These are phyloP conservation scores for Rhinichthys osculus DNA, from an alignment of 2,797 vertebrate genomes.

Conservation along the genomic window DNA sequence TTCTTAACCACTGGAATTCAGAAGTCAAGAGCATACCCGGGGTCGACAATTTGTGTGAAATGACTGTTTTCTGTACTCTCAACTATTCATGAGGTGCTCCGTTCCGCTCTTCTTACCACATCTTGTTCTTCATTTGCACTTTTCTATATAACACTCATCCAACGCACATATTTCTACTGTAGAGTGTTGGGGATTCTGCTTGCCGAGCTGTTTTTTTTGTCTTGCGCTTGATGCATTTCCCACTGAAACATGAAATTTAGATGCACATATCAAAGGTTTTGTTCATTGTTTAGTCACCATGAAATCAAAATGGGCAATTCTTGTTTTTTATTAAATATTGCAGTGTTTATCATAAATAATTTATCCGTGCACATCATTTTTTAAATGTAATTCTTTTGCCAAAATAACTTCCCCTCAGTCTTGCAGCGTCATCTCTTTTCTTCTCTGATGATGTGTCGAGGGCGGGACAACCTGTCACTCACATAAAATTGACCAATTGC, in stretches of 20 bases:
- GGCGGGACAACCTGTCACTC: not conserved
- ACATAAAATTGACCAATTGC: no score
- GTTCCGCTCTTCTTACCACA: not conserved
- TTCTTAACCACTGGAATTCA: constrained; percentile 20
- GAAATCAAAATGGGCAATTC: no score
- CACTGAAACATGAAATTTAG: not conserved
- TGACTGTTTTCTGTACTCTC: constrained; percentile 21
- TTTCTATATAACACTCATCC: not conserved
- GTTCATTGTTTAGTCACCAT: no score
- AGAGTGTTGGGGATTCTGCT: not conserved
- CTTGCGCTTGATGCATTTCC: not conserved
- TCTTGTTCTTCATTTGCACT: constrained; percentile 1
- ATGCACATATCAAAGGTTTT: not conserved
- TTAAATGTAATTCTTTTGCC: no score
- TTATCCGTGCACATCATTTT: not conserved
- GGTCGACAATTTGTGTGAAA: constrained; percentile 25
- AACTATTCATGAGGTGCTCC: constrained; percentile 25
- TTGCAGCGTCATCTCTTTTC: not conserved
- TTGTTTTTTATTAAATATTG: not conserved
- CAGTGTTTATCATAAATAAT: not conserved
- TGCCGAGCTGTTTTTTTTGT: not conserved
- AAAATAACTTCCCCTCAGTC: not conserved
- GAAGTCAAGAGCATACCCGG: constrained; percentile 14
- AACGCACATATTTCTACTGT: not conserved
- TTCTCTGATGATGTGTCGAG: not conserved